phyloP scores from a whole-genome alignment of 1,140 invertebrate genomes.

The Scaptomyza hsui region DNA sequence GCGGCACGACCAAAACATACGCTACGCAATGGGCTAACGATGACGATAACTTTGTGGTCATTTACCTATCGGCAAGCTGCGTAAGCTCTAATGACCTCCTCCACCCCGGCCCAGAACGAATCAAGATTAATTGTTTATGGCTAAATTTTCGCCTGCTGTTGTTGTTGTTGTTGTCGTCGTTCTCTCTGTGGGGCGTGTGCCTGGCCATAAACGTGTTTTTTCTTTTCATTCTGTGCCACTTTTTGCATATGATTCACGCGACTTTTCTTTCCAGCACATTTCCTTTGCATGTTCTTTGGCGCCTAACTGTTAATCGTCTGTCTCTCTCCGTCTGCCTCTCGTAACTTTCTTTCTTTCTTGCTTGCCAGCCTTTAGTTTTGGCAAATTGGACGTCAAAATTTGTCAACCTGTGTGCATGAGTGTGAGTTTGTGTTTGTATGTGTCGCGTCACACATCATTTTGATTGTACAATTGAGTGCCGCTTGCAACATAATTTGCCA shows the following conservation, averaged over 20 bases:
- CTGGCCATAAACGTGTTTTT: conserved; percentile 52
- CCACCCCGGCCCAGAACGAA: conserved; percentile 36
- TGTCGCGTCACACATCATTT: conserved; percentile 44
- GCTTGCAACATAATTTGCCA: conserved; percentile 81
- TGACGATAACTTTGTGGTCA: conserved; percentile 58
- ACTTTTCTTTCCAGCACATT: conserved; percentile 50
- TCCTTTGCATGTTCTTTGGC: conserved; percentile 42
- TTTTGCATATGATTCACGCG: conserved; percentile 69
- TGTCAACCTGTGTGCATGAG: conserved; percentile 53
- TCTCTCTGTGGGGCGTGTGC: conserved; percentile 23
- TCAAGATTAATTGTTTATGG: conserved; percentile 73
- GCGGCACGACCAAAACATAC: conserved; percentile 29
- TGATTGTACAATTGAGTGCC: conserved; percentile 70
- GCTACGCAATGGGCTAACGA: neutral
- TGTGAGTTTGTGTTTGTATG: conserved; percentile 19
- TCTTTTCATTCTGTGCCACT: conserved; percentile 60
- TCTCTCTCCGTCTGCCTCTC: conserved; percentile 17
- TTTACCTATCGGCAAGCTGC: conserved; percentile 63
- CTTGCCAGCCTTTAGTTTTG: conserved; percentile 33
- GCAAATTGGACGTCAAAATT: conserved; percentile 63
- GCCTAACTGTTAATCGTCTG: conserved; percentile 21
- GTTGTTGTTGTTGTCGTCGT: conserved; percentile 15
- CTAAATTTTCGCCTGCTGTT: conserved; percentile 28
- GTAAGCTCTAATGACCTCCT: conserved; percentile 32
- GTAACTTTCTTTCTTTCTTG: conserved; percentile 55